Conservation (phyloP, 2,888 invertebrate genomes). For the Nowickia ferox region DNA sequence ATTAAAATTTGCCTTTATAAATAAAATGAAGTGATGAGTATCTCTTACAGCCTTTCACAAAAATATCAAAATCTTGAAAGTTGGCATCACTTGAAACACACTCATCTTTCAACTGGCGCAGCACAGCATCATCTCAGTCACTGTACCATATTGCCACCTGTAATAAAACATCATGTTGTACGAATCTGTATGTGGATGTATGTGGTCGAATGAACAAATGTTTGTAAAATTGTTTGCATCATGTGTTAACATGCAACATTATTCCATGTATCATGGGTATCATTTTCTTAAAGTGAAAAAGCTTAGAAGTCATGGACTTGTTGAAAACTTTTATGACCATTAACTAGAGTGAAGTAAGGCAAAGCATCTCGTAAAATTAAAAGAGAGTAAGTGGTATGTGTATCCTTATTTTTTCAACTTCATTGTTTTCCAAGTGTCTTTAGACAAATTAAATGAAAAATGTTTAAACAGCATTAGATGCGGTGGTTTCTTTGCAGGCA, state of each 20-base stretch:
- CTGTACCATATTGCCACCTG: conserved; percentile 57
- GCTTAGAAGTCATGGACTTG: conserved; percentile 58
- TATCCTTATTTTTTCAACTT: conserved; percentile 33
- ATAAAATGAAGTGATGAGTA: too few relatives aligned
- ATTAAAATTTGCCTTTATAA: too few relatives aligned
- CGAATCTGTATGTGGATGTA: not conserved
- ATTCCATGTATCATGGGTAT: conserved; percentile 17
- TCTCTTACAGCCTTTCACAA: too few relatives aligned
- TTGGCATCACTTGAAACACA: conserved; percentile 37
- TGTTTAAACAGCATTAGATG: conserved; percentile 65
- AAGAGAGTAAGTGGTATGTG: conserved; percentile 1
- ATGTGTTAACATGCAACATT: conserved; percentile 56
- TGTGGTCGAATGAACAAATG: not conserved
- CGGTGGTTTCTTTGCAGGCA: not conserved
- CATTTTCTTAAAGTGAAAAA: conserved; percentile 11
- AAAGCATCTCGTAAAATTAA: not conserved
- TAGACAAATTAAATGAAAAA: conserved; percentile 71
- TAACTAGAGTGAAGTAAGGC: conserved; percentile 21
- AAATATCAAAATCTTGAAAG: not conserved
- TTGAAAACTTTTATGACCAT: conserved; percentile 60
- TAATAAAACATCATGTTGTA: conserved; percentile 58
- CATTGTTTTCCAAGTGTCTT: conserved; percentile 62
- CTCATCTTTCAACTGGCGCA: conserved; percentile 7
- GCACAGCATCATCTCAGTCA: conserved; percentile 5
- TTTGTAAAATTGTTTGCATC: conserved; percentile 8